Percentiles rank a stretch among this genome's conserved stretches.
These are phyloP conservation scores for Nomada lathburiana DNA, from an alignment of 2,888 invertebrate genomes.

Conservation along the genomic window DNA sequence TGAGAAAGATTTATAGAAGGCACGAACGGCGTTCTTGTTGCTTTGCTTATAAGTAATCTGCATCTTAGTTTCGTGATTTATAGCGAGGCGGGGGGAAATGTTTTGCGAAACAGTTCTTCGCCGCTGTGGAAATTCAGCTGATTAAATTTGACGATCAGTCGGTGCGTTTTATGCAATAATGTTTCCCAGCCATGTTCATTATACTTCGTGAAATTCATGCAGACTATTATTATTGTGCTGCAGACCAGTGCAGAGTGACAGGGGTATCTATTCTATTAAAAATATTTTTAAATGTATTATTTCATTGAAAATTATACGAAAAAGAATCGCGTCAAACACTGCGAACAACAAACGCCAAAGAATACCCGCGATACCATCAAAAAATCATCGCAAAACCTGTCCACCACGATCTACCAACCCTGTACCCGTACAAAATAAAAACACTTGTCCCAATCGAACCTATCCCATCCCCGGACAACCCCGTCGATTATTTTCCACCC, in stretches of 20 bases:
- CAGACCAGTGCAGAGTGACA: too few species aligned
- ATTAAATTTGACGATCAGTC: too few species aligned
- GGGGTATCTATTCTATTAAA: too few species aligned
- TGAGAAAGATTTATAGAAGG: not conserved
- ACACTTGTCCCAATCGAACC: not conserved
- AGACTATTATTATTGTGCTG: too few species aligned
- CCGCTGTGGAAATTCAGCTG: too few species aligned
- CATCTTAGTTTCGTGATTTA: conserved; percentile 4
- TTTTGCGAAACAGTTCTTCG: not conserved
- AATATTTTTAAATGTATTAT: too few species aligned
- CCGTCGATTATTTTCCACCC: conserved; percentile 22
- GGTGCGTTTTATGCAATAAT: too few species aligned
- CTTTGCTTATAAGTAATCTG: not conserved
- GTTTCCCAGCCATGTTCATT: too few species aligned
- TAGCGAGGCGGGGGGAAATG: not conserved
- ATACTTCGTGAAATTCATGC: too few species aligned
- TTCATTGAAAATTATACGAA: too few species aligned
- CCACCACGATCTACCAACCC: not conserved
- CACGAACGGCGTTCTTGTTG: not conserved
- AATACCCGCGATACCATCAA: not conserved
- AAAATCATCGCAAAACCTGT: not conserved
- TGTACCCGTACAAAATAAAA: not conserved
- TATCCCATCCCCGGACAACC: not conserved
- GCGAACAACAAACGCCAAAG: too few species aligned
- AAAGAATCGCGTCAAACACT: too few species aligned